These are phyloP conservation scores for Drosophila nr. perissopoda DNA, from an alignment of 2,888 invertebrate species.

Conservation along the genomic window DNA sequence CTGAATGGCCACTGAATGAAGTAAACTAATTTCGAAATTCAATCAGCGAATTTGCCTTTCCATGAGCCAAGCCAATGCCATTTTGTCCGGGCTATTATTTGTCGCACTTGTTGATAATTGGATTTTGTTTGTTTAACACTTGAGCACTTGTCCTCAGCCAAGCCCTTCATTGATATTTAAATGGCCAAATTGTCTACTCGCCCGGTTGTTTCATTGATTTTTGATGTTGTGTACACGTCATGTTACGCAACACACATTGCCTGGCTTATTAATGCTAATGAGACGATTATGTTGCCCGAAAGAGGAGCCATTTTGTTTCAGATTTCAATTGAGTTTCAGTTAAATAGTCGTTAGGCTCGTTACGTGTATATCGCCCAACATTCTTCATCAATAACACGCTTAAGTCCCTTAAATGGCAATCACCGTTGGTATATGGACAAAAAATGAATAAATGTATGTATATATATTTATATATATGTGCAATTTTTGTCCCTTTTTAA, in stretches of 20 bases:
- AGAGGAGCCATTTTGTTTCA: conserved; percentile 47
- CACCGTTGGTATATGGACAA: conserved; percentile 42
- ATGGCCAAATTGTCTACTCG: conserved; percentile 15
- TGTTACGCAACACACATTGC: conserved; percentile 8
- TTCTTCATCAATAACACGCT: conserved; percentile 57
- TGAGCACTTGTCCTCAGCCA: conserved; percentile 5
- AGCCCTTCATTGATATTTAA: conserved; percentile 8
- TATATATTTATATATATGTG: not conserved
- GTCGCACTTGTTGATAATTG: conserved; percentile 70
- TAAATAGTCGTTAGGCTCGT: conserved; percentile 69
- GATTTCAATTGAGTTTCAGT: conserved; percentile 67
- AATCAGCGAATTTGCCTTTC: conserved; percentile 55
- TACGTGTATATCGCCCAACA: conserved; percentile 31
- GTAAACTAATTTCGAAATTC: conserved; percentile 65
- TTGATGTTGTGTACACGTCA: conserved; percentile 53
- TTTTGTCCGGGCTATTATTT: conserved; percentile 43
- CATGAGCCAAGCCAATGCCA: conserved; percentile 1
- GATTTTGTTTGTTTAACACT: conserved; percentile 58
- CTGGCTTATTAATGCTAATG: conserved; percentile 59
- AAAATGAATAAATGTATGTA: conserved; percentile 14
- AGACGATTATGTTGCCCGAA: conserved; percentile 49
- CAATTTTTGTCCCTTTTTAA: conserved; percentile 36
- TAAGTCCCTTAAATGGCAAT: conserved; percentile 73
- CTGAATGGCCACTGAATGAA: conserved; percentile 37
- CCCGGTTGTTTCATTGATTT: not conserved